These are phyloP conservation scores for Cyclargus thomasi DNA, from an alignment of 1,140 invertebrate genomes.

Conservation along the genomic window DNA sequence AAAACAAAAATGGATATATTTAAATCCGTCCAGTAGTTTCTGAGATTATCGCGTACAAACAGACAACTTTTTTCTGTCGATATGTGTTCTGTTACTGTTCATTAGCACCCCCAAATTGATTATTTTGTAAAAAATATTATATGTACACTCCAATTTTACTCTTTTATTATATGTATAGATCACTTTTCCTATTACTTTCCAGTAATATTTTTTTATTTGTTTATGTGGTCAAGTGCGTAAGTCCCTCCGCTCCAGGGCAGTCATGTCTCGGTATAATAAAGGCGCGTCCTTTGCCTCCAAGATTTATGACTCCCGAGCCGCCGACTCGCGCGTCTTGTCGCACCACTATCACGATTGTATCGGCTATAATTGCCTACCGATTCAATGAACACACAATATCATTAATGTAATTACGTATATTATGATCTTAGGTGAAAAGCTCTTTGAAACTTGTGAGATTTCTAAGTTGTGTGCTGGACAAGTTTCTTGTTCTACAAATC, in stretches of 20 bases:
- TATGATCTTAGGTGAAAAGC: background rate
- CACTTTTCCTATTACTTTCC: no score
- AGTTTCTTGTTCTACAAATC: background rate
- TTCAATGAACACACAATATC: conserved; percentile 24
- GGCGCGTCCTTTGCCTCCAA: conserved; percentile 57
- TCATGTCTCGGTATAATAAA: conserved; percentile 69
- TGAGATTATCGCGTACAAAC: no score
- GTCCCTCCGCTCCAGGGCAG: conserved; percentile 53
- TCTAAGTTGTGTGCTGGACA: background rate
- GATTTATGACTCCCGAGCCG: conserved; percentile 58
- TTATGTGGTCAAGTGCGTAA: conserved; percentile 13
- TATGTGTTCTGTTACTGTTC: no score
- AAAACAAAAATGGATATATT: no score
- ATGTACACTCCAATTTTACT: no score
- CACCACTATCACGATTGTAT: conserved; percentile 46
- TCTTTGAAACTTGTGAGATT: background rate
- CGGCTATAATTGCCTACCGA: conserved; percentile 43
- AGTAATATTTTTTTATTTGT: no score
- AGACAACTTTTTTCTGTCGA: no score
- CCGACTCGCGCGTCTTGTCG: conserved; percentile 54
- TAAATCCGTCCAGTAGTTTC: no score
- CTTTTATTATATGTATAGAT: no score
- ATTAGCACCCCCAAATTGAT: no score
- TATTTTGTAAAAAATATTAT: no score
- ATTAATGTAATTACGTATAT: conserved; percentile 8